Evolutionary conservation across 1,140 invertebrate species (phyloP), one percentile per base, ranked within the genome.

Genomic region (Pararge aegeria): DNA sequence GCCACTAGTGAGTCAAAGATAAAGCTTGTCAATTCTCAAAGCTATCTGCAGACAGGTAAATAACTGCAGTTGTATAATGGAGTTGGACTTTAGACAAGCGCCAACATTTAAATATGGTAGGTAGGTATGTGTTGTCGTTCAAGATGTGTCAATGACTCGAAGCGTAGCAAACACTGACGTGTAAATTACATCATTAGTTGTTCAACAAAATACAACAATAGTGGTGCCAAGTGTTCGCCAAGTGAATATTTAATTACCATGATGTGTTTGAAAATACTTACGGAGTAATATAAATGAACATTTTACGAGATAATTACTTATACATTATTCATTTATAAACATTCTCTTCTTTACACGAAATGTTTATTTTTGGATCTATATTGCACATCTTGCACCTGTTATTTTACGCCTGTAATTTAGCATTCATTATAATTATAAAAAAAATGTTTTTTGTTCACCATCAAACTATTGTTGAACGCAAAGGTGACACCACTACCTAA

Each of bases 101-200:
- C 15, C 4, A 16, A 42, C 16, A 34, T 34, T 1, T 1, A 46
- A n/a, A 2, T 15, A 37, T 1, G 21, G 13, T 20, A 38, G 10
- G n/a, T 38, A 19, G 19, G 34, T 15, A 21, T 21, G 37, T 6
- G 20, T 27, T 42, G 1, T 54, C 10, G 1, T 54, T 16, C 38
- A 27, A 16, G 16, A 54, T 5, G 37, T 54, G 37, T 54, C 50
- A 38, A 54, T 54, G 38, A 40, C 21, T 29, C 52, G 37, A 27
- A 15, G 19, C 37, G 37, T 54, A 54, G 38, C 37, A 27, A 42
- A 24, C 37, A 42, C 16, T 18, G 52, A 54, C 38, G 38, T 44
- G 7, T 34, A 16, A 42, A 40, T 53, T 40, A 53, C 51, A 53
- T 53, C 51, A 53, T 40, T 53, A 40, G 16, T 53, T n/a, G n/a